Percentiles rank a stretch among this genome's conserved stretches.
These are phyloP conservation scores for Andrena cerasifolii DNA, from an alignment of 1,140 invertebrate species.

Conservation along the genomic window DNA sequence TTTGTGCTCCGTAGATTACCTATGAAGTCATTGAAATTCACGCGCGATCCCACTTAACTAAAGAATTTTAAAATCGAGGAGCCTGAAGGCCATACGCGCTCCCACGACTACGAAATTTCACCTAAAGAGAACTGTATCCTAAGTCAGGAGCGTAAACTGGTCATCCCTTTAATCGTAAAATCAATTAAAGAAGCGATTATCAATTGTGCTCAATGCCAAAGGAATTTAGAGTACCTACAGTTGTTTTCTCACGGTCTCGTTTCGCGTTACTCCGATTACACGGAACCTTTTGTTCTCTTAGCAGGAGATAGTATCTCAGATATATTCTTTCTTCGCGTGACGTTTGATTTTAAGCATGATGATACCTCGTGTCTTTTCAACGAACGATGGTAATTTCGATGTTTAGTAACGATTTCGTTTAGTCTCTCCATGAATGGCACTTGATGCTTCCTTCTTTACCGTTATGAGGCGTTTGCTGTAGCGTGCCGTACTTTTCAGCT, in stretches of 20 bases:
- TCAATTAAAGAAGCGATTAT: slow-evolving; percentile 20
- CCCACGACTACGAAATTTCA: not conserved
- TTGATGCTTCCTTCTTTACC: slow-evolving; percentile 29
- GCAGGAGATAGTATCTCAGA: too few relatives aligned
- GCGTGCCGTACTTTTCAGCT: slow-evolving; percentile 10
- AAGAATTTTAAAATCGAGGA: not conserved
- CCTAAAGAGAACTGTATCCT: not conserved
- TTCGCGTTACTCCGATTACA: not conserved
- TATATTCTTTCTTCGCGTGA: too few relatives aligned
- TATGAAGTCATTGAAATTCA: slow-evolving; percentile 25
- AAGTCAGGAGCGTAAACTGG: not conserved
- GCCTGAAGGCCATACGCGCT: too few relatives aligned
- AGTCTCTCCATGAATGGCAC: slow-evolving; percentile 10
- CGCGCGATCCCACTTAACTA: slow-evolving; percentile 4
- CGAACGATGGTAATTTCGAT: slow-evolving; percentile 3
- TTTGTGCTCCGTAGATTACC: slow-evolving; percentile 42
- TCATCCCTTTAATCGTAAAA: not conserved
- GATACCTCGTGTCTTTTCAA: slow-evolving; percentile 1
- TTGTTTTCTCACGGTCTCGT: slow-evolving; percentile 31
- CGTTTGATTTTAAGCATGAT: not conserved
- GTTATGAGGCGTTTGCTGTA: slow-evolving; percentile 25
- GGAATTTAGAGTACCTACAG: not conserved
- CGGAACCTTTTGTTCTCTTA: not conserved
- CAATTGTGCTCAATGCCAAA: slow-evolving; percentile 4
- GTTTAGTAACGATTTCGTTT: slow-evolving; percentile 7